phyloP scores from a whole-genome alignment of 92 coral and sea anemone genomes.

The Actinostola sp. region DNA sequence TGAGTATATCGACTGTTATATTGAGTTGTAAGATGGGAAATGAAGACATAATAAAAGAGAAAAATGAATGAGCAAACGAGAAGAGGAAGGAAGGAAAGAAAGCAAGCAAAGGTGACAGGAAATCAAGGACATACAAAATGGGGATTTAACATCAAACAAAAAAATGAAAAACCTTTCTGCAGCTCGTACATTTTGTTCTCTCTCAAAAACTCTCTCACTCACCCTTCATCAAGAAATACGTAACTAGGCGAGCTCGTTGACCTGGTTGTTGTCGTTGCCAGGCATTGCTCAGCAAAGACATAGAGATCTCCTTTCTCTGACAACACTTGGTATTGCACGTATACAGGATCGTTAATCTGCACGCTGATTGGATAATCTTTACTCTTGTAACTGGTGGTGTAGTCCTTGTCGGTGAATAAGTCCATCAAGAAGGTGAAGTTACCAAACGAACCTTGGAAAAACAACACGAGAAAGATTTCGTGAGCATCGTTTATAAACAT shows the following conservation, averaged over 20 bases:
- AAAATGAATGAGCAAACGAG: too few species aligned
- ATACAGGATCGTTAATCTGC: constrained; percentile 10
- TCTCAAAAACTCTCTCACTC: neutral
- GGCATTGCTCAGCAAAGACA: constrained; percentile 37
- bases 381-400: neutral
- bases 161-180: neutral
- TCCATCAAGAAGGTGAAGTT: constrained; percentile 30
- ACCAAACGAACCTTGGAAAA: constrained; percentile 21
- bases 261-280: constrained; percentile 15
- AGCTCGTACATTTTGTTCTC: neutral
- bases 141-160: neutral
- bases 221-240: constrained; percentile 26
- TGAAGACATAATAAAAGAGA: too few species aligned
- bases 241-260: constrained; percentile 3
- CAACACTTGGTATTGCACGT: constrained; percentile 19
- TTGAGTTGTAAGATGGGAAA: neutral
- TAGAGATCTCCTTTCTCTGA: constrained; percentile 20
- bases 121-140: neutral
- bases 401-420: constrained; percentile 1
- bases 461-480: neutral
- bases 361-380: constrained; percentile 39
- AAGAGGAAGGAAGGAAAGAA: too few species aligned
- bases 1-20: neutral
- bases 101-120: too few species aligned
- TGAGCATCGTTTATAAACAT: neutral